Conservation (phyloP, 2,797 vertebrate genomes). For the Fringilla coelebs region DNA sequence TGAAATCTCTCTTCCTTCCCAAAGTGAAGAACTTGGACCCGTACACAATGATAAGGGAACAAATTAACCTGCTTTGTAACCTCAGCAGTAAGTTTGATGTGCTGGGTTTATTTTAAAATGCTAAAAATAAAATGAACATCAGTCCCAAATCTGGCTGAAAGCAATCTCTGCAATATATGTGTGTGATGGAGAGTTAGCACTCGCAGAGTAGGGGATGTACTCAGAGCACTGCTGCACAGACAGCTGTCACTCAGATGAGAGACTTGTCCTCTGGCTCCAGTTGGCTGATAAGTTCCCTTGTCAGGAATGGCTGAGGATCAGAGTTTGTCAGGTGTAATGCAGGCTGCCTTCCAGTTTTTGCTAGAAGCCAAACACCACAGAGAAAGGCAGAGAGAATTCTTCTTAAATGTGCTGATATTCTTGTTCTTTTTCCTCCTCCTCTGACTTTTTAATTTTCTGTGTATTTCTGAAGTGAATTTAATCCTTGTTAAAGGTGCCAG, state of each 20-base stretch:
- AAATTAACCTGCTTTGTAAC: background rate
- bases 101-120: conserved; percentile 14
- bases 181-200: background rate
- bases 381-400: conserved; percentile 12
- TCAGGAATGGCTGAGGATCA: conserved; percentile 10
- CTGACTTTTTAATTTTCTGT: background rate
- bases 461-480: conserved; percentile 11
- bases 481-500: background rate
- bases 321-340: conserved; percentile 23
- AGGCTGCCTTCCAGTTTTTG: background rate
- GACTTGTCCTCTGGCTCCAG: background rate
- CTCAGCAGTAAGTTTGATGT: background rate
- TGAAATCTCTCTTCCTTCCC: background rate
- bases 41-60: background rate
- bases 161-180: background rate
- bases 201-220: background rate
- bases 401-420: conserved; percentile 14
- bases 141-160: background rate
- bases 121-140: conserved; percentile 5
- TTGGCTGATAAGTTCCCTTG: background rate
- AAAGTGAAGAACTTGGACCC: background rate
- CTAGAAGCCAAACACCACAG: background rate
- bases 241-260: background rate
- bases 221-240: background rate
- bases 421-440: background rate